phyloP scores from a whole-genome alignment of 2,113 vertebrate species.

The Rutilus rutilus region DNA sequence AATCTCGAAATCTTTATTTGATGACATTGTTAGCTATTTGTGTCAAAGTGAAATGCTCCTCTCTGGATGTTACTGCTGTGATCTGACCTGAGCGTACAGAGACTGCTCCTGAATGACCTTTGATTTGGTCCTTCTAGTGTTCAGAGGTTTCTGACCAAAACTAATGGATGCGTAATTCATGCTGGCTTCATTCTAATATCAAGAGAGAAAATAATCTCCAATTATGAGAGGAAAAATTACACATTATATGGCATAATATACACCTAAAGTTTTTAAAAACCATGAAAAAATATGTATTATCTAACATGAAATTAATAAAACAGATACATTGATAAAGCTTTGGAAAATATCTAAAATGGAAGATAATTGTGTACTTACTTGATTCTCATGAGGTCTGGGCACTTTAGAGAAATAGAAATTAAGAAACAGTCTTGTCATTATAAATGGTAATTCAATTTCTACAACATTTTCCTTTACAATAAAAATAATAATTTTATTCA shows the following conservation, averaged over 20 bases:
- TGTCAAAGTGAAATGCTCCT: background rate
- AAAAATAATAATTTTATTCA: background rate
- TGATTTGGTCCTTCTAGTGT: background rate
- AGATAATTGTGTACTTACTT: background rate
- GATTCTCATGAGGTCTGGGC: background rate
- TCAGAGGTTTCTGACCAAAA: background rate
- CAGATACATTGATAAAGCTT: no score
- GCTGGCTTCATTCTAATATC: no score
- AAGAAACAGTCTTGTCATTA: background rate
- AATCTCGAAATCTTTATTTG: background rate
- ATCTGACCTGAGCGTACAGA: background rate
- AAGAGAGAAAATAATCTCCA: background rate
- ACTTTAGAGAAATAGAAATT: background rate
- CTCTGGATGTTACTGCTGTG: background rate
- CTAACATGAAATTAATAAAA: background rate
- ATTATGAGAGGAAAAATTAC: background rate
- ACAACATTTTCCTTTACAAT: background rate
- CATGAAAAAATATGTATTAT: no score
- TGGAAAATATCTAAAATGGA: background rate
- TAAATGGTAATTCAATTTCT: background rate
- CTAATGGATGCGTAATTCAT: constrained; percentile 10
- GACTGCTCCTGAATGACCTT: background rate
- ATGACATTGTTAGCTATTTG: background rate
- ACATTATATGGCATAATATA: background rate
- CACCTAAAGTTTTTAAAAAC: background rate